These are phyloP conservation scores for Intellagama lesueurii DNA, from an alignment of 2,797 vertebrate genomes.

Conservation along the genomic window DNA sequence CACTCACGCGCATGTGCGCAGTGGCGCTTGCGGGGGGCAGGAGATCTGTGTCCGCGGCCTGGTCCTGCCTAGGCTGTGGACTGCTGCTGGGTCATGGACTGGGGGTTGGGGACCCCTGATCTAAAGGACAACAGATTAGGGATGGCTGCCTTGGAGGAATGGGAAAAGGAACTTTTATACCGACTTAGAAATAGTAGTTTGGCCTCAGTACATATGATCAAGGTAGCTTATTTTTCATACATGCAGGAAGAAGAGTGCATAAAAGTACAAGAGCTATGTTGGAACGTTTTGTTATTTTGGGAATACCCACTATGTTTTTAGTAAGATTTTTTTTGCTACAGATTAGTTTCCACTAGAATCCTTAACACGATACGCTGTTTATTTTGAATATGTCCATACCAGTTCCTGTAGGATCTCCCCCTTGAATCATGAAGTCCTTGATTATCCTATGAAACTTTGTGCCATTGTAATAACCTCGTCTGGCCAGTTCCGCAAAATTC, in stretches of 20 bases:
- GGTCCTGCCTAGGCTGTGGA: too few species aligned
- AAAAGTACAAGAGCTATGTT: neutral
- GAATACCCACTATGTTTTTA: neutral
- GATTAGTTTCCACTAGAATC: neutral
- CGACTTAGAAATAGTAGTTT: neutral
- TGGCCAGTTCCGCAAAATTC: conserved; percentile 92
- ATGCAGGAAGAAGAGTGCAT: neutral
- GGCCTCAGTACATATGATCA: neutral
- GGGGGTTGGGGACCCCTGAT: too few species aligned
- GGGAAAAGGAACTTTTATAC: neutral
- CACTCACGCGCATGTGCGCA: too few species aligned
- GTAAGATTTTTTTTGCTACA: too few species aligned
- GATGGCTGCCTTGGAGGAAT: neutral
- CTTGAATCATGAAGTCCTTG: conserved; percentile 96
- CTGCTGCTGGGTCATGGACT: too few species aligned
- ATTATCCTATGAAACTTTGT: conserved; percentile 94
- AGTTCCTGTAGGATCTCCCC: conserved; percentile 92
- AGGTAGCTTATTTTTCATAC: neutral
- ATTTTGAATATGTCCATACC: conserved; percentile 71
- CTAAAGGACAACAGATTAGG: neutral
- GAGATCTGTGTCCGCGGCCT: too few species aligned
- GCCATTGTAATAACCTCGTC: conserved; percentile 92
- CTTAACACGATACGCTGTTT: neutral
- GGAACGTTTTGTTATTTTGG: too few species aligned
- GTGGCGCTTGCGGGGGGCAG: too few species aligned